These are phyloP conservation scores for Drosophila pseudoananassae DNA, from an alignment of 1,140 invertebrate species.

Conservation along the genomic window DNA sequence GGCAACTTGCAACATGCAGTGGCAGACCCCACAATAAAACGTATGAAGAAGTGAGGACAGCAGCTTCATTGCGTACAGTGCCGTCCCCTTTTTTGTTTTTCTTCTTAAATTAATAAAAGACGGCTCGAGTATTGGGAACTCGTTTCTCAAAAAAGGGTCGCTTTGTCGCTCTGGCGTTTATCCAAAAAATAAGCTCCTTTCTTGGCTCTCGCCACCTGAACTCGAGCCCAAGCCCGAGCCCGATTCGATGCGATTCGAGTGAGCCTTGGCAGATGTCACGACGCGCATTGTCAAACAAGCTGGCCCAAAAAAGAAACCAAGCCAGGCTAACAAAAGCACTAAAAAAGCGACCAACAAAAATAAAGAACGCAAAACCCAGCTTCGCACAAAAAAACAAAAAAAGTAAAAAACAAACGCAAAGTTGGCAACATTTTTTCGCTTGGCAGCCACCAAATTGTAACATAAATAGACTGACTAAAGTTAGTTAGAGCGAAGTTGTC, in stretches of 20 bases:
- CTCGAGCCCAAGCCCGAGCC: slow-evolving; percentile 43
- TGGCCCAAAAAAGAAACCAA: slow-evolving; percentile 39
- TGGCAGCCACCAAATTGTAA: slow-evolving; percentile 80
- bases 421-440: slow-evolving; percentile 77
- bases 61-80: slow-evolving; percentile 37
- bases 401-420: slow-evolving; percentile 55
- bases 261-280: slow-evolving; percentile 78
- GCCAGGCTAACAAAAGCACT: slow-evolving; percentile 36
- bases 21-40: slow-evolving; percentile 57
- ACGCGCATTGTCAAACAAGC: slow-evolving; percentile 82
- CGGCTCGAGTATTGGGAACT: slow-evolving; percentile 37
- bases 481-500: slow-evolving; percentile 56
- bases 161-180: slow-evolving; percentile 5
- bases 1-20: background rate
- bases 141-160: slow-evolving; percentile 34
- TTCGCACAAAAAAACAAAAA: slow-evolving; percentile 8
- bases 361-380: slow-evolving; percentile 6
- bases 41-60: slow-evolving; percentile 32
- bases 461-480: slow-evolving; percentile 78
- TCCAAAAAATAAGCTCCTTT: background rate
- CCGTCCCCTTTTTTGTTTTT: slow-evolving; percentile 3
- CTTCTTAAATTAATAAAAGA: slow-evolving; percentile 52
- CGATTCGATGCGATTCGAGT: slow-evolving; percentile 27
- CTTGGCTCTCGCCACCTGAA: background rate
- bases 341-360: slow-evolving; percentile 2